phyloP scores from a whole-genome alignment of 2,888 invertebrate genomes.

The Octodonta nipae region DNA sequence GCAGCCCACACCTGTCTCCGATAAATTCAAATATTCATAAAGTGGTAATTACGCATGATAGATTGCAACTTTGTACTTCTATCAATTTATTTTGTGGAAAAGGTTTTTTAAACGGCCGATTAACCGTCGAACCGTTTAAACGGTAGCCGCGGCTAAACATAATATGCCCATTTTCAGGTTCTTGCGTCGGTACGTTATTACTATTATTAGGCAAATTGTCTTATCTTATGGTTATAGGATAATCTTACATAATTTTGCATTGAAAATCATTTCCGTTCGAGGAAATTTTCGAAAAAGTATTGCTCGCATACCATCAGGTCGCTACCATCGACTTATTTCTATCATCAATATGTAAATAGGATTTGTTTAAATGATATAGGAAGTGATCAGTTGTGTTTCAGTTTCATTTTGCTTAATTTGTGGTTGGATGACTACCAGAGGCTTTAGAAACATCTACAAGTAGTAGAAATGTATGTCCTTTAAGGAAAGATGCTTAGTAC shows the following conservation, averaged over 20 bases:
- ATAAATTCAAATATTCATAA: too few species aligned
- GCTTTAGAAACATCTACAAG: too few species aligned
- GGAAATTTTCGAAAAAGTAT: constrained; percentile 11
- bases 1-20: too few species aligned
- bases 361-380: not conserved
- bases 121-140: constrained; percentile 9
- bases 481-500: too few species aligned
- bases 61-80: too few species aligned
- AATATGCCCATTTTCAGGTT: constrained; percentile 20
- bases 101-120: constrained; percentile 7
- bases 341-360: not conserved
- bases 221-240: constrained; percentile 14
- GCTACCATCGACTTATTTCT: not conserved
- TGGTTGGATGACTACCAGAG: too few species aligned
- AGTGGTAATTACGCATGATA: too few species aligned
- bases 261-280: constrained; percentile 16
- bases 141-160: constrained; percentile 11
- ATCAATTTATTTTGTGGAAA: constrained; percentile 6
- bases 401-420: too few species aligned
- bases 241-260: constrained; percentile 17
- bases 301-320: not conserved
- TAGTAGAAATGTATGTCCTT: too few species aligned
- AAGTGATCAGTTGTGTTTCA: constrained; percentile 1
- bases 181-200: constrained; percentile 20
- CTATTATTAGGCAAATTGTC: constrained; percentile 24